Base-by-base conservation (phyloP, 2,888 invertebrate species). In the Aradus depressus region DNA sequence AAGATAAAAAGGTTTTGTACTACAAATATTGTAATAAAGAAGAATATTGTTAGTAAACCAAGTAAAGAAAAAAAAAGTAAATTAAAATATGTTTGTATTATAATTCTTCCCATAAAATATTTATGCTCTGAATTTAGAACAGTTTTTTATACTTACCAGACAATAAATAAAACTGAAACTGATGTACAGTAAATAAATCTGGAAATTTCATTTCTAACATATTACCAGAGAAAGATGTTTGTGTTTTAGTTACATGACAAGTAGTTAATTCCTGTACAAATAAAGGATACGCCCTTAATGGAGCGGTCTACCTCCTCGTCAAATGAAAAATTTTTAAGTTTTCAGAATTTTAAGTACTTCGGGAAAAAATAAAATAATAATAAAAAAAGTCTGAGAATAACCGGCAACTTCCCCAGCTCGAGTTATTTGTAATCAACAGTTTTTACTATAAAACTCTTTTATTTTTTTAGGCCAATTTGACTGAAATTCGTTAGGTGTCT, bases 121-220 rank as follows among this genome's bases (percentile, higher is more conserved):
- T 35, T 31, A 50, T 42, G 42, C 34, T 41, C 42, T 41, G 42
- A 49, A 49, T 41, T 41, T 32, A 39, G 32, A 35, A 35, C 41
- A 50, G 41, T 50, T 50, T 50, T 16, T 50, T 42, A 51, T 49
- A 52, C 44, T 32, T 49, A 55, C 51, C 51, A 50, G 55, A 55
- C 55, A 55, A 55, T 55, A 55, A 55, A 55, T 49, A 48, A 41
- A 41, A 51, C 45, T 31, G 48, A 47, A 43, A 44, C 26, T 32
- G 26, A 16, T 42, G 41, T 42, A 42, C 25, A 42, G 25, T 42
- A 42, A 26, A 23, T 42, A 18, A 42, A 26, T 37, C 12, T 47
- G 47, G 5, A 25, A 37, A 47, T 35, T 47, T 34, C 39, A 42
- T 52, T 47, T 32, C 28, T 32, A 47, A 43, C 41, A 22, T 42